Conservation (phyloP, 2,797 vertebrate species). For the Bradypus variegatus region DNA sequence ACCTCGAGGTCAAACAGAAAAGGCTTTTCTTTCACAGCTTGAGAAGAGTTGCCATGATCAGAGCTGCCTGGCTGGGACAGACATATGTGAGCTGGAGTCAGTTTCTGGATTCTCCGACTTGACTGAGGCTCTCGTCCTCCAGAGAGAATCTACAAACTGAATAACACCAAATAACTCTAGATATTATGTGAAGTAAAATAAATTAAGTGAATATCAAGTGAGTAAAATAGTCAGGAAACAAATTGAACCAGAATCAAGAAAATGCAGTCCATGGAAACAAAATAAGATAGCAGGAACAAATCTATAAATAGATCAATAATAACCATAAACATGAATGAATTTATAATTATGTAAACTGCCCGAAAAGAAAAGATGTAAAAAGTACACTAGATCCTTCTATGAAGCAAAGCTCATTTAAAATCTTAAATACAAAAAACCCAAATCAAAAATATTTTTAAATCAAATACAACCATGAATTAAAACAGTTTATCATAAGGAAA, state of each 20-base stretch:
- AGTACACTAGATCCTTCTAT: not conserved
- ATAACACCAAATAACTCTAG: not conserved
- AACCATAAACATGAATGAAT: rapidly evolving
- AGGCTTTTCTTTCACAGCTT: no score
- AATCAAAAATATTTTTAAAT: not conserved
- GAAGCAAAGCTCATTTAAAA: not conserved
- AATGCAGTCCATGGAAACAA: not conserved
- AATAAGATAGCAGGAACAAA: not conserved
- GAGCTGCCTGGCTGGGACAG: no score
- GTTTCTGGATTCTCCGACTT: not conserved
- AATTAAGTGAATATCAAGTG: not conserved
- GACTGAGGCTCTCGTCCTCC: not conserved
- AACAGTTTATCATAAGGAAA: not conserved
- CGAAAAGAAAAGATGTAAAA: not conserved
- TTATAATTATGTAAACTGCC: not conserved
- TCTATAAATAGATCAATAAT: not conserved
- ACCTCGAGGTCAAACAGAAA: no score
- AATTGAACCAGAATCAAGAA: not conserved
- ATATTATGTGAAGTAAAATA: not conserved
- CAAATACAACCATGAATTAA: not conserved
- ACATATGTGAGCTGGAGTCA: not conserved
- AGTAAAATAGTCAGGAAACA: not conserved
- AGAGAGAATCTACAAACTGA: not conserved
- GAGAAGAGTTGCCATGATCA: no score
- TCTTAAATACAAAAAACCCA: not conserved